A percentile compares a stretch with the other conserved stretches of the same genome.
phyloP scores from a whole-genome alignment of 2,888 invertebrate species.

The Synergus itoensis region DNA sequence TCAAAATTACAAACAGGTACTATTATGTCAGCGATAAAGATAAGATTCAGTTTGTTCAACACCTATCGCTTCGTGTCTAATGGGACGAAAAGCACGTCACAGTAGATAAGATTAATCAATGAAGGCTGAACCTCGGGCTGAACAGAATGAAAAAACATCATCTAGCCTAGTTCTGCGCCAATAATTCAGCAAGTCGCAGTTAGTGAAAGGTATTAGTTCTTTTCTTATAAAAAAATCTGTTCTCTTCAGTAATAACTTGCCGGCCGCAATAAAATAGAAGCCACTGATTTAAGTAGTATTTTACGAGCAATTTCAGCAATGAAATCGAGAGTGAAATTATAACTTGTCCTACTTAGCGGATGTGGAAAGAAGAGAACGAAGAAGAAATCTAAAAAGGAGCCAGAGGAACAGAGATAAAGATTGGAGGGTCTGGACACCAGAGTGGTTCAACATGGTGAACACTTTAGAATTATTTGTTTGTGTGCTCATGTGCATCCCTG shows the following conservation, averaged over 20 bases:
- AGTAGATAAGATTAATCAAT: neutral
- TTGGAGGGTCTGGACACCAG: conserved; percentile 47
- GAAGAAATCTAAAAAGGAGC: conserved; percentile 41
- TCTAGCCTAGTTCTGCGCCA: neutral
- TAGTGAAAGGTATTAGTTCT: conserved; percentile 6
- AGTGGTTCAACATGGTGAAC: conserved; percentile 50
- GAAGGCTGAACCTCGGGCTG: too few relatives aligned
- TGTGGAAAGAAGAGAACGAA: conserved; percentile 47
- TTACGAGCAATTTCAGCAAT: conserved; percentile 45
- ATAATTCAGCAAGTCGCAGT: conserved; percentile 10
- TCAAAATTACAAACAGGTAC: neutral
- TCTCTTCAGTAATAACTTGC: neutral
- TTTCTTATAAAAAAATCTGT: neutral
- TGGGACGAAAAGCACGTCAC: neutral
- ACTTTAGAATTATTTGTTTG: conserved; percentile 69
- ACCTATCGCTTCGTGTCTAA: neutral
- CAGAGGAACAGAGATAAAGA: conserved; percentile 44
- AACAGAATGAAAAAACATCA: too few relatives aligned
- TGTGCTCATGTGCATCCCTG: conserved; percentile 73
- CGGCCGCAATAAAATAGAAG: neutral
- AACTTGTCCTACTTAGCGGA: conserved; percentile 58
- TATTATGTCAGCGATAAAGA: neutral
- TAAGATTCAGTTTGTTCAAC: neutral
- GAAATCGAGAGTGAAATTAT: conserved; percentile 63
- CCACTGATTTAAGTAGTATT: conserved; percentile 36